Evolutionary conservation across 2,797 vertebrate genomes (phyloP).

Genomic region (Chiroxiphia lanceolata): DNA sequence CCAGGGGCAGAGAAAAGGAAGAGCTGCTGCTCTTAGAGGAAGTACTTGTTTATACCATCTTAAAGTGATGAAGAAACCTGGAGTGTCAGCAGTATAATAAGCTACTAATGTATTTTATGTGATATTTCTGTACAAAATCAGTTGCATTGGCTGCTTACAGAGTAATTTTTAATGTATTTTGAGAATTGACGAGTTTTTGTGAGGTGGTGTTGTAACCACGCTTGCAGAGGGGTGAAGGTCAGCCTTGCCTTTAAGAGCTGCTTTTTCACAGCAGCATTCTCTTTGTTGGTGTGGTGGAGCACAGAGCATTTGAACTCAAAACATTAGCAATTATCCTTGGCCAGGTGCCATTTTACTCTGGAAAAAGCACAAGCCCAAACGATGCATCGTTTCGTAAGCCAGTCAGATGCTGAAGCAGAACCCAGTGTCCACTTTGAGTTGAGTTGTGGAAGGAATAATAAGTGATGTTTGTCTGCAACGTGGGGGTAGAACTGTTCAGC

Average conservation of each 20-base stretch:
- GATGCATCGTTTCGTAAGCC: background rate
- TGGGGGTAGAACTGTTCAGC: background rate
- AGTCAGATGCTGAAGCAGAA: background rate
- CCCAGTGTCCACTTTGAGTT: background rate
- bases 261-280: background rate
- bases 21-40: constrained; percentile 15
- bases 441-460: background rate
- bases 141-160: accelerated
- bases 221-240: background rate
- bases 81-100: background rate
- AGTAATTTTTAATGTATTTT: background rate
- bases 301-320: background rate
- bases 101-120: background rate
- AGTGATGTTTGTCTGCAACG: background rate
- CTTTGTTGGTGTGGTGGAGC: background rate
- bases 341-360: background rate
- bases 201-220: accelerated
- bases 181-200: background rate
- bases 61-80: background rate
- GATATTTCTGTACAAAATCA: background rate
- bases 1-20: constrained; percentile 2
- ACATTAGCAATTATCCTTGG: background rate
- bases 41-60: constrained; percentile 5
- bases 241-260: background rate
- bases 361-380: background rate